Percentiles rank a stretch among this genome's conserved stretches.
Evolutionary conservation across 2,113 vertebrate species (phyloP).

Genomic region (Glaucomys volans): DNA sequence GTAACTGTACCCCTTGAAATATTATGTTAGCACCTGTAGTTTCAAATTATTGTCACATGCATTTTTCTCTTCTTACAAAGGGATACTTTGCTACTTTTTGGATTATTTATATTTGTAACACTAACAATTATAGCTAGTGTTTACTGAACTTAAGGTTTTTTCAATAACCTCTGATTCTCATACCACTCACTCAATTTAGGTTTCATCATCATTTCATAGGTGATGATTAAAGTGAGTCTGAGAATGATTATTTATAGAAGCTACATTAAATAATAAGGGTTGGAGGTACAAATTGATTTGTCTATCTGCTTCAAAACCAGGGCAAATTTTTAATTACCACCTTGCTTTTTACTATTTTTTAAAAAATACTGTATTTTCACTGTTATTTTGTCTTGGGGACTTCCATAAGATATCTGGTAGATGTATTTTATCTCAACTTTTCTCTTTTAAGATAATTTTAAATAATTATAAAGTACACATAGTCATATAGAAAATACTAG

Average conservation of each 20-base stretch:
- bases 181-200: not conserved
- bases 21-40: not conserved
- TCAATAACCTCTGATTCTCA: not conserved
- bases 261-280: not conserved
- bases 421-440: not conserved
- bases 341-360: not conserved
- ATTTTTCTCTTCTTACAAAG: not conserved
- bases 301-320: not conserved
- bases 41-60: not conserved
- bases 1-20: not conserved
- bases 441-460: not conserved
- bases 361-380: not conserved
- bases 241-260: not conserved
- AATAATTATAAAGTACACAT: not conserved
- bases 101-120: not conserved
- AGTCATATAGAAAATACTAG: slow-evolving; percentile 20
- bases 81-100: not conserved
- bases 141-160: not conserved
- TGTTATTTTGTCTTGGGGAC: not conserved
- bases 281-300: not conserved
- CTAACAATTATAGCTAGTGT: not conserved
- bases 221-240: not conserved
- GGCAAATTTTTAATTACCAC: not conserved
- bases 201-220: not conserved
- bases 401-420: not conserved